Evolutionary conservation across 2,888 invertebrate genomes (phyloP).

Genomic region (Heliothis peltigera): DNA sequence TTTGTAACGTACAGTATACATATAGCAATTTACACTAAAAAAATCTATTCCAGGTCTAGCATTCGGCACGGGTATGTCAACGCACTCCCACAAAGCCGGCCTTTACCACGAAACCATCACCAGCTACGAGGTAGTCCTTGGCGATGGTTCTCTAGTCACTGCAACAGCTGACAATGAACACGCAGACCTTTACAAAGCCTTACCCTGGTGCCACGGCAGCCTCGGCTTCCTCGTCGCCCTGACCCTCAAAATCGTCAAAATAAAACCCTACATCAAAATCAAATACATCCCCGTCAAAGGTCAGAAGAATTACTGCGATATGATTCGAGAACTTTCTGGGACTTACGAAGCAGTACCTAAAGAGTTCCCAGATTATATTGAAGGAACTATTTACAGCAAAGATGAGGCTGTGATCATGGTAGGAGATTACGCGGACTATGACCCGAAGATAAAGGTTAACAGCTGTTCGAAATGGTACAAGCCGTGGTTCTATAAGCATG

Average conservation of each 20-base stretch:
- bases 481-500: conserved; percentile 93
- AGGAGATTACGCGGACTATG: conserved; percentile 91
- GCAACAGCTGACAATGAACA: conserved; percentile 90
- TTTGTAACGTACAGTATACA: too few relatives aligned
- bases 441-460: conserved; percentile 87
- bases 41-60: conserved; percentile 87
- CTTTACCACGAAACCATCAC: conserved; percentile 92
- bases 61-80: conserved; percentile 93
- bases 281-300: conserved; percentile 91
- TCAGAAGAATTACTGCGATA: conserved; percentile 91
- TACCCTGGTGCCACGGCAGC: conserved; percentile 92
- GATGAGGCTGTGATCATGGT: conserved; percentile 92
- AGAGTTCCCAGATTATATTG: conserved; percentile 90
- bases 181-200: conserved; percentile 89
- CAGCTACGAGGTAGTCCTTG: conserved; percentile 91
- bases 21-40: too few relatives aligned
- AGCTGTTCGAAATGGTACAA: conserved; percentile 91
- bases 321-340: conserved; percentile 90
- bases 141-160: conserved; percentile 90
- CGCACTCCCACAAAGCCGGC: conserved; percentile 92
- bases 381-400: conserved; percentile 91
- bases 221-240: conserved; percentile 91
- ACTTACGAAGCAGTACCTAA: conserved; percentile 83
- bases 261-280: conserved; percentile 92
- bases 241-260: conserved; percentile 90